Conservation (phyloP, 2,888 invertebrate species). For the Nephrotoma flavescens region DNA sequence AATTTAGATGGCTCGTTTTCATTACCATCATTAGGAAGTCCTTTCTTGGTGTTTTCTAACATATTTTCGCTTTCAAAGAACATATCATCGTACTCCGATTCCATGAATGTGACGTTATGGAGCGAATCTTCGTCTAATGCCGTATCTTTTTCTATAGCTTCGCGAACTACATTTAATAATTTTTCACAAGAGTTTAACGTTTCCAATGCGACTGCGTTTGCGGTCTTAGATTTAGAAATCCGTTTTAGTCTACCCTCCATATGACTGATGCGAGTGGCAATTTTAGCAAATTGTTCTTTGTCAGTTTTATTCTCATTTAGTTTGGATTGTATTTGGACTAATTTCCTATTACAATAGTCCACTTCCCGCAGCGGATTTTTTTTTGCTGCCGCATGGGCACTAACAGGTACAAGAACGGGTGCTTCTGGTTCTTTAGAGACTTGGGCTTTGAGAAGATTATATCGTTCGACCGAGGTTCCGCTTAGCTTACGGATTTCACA, state of each 20-base stretch:
- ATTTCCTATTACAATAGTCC: not conserved
- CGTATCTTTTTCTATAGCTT: not conserved
- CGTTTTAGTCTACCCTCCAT: not conserved
- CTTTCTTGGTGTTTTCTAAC: too few species aligned
- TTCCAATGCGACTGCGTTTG: not conserved
- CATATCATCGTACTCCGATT: not conserved
- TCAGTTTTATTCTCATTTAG: not conserved
- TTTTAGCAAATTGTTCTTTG: not conserved
- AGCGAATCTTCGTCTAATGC: not conserved
- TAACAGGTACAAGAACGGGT: not conserved
- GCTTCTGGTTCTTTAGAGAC: not conserved
- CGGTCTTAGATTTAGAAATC: not conserved
- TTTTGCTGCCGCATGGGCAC: not conserved
- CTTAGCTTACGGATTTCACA: not conserved
- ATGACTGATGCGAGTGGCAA: not conserved
- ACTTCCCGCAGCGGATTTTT: not conserved
- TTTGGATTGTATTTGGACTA: not conserved
- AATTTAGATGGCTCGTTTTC: too few species aligned
- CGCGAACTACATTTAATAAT: not conserved
- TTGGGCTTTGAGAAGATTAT: not conserved
- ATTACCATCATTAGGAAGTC: too few species aligned
- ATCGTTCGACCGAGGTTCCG: not conserved
- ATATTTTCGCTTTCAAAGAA: not conserved
- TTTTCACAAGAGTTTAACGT: not conserved
- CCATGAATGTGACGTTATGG: not conserved